Evolutionary conservation across 2,797 vertebrate species (phyloP).

Genomic region (Propithecus deckenii): DNA sequence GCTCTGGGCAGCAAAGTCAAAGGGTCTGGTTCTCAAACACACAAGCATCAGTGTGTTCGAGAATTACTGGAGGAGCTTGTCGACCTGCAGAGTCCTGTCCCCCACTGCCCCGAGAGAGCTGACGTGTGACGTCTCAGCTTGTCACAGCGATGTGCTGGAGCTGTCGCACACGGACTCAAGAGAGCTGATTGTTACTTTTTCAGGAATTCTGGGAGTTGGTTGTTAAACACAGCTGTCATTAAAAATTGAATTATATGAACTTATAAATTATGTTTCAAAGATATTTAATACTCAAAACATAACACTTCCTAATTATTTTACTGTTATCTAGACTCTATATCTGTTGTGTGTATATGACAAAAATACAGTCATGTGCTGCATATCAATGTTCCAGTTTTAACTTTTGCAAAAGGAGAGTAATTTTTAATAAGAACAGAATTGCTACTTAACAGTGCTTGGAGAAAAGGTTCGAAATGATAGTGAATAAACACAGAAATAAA

Average conservation of each 20-base stretch:
- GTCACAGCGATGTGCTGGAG: not conserved
- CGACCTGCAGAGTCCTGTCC: not conserved
- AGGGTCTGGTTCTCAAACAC: not conserved
- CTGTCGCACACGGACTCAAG: not conserved
- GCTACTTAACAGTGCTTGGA: too few species aligned
- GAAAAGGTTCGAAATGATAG: too few species aligned
- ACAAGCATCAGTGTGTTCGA: not conserved
- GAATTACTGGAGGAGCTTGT: not conserved
- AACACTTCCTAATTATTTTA: not conserved
- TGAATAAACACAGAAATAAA: too few species aligned
- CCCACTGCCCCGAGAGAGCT: not conserved
- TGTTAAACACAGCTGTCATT: not conserved
- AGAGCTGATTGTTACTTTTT: not conserved
- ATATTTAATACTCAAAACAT: not conserved
- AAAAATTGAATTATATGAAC: not conserved
- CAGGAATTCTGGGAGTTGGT: not conserved
- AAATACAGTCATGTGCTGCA: too few species aligned
- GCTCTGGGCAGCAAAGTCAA: not conserved
- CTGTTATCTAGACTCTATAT: not conserved
- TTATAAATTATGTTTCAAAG: not conserved
- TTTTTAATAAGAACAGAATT: too few species aligned
- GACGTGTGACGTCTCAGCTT: too few species aligned
- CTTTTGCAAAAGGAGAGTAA: too few species aligned
- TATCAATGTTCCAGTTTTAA: too few species aligned
- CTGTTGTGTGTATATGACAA: not conserved